Evolutionary conservation across 53 echinoderm and acorn worm species (phyloP), one percentile per base, ranked within the genome.

Genomic region (Pentamera pediparva): DNA sequence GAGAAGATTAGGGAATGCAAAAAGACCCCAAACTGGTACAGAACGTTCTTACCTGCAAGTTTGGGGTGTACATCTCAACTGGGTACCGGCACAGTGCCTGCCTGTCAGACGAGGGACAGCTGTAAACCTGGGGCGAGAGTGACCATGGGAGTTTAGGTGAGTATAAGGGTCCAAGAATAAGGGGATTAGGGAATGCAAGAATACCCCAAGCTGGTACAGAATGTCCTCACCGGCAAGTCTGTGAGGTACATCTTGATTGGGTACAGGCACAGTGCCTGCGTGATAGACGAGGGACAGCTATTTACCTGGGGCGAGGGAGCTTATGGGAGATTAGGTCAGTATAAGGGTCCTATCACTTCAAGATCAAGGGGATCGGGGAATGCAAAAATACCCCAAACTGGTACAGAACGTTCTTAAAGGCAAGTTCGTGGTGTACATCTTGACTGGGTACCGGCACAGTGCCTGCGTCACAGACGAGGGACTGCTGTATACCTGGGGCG

Each of bases 241-340:
- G 90, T 88, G 37, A 77, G 84, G 74, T 90, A 88, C 40, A 79
- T 95, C n/a, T 91, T 88, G 10, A 87, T 90, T 0, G 95, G 95
- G 26, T 95, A 95, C 74, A 79, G 95, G 37, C 95, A 95, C 80
- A 95, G 95, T 26, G 90, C 95, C 3, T 95, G 95, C 37, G 90
- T 95, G 1, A 95, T 90, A 5, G 90, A 95, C 39, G 95, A 95
- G n/a, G 95, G 95, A 41, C 90, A 95, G 52, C 87, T 95, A 32
- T 95, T 91, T 79, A 91, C 87, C 82, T 95, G 95, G 95, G 95
- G 95, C 24, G 95, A 95, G 41, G 95, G 95, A 17, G 95, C 90
- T 61, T 95, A 95, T 49, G 95, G 95, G 25, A 95, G 91, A 57
- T 75, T 95, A 6, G 95, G 95, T 39, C 95, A 95, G 33, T 82